These are phyloP conservation scores for Gambelia wislizenii DNA, from an alignment of 2,797 vertebrate genomes.

Conservation along the genomic window DNA sequence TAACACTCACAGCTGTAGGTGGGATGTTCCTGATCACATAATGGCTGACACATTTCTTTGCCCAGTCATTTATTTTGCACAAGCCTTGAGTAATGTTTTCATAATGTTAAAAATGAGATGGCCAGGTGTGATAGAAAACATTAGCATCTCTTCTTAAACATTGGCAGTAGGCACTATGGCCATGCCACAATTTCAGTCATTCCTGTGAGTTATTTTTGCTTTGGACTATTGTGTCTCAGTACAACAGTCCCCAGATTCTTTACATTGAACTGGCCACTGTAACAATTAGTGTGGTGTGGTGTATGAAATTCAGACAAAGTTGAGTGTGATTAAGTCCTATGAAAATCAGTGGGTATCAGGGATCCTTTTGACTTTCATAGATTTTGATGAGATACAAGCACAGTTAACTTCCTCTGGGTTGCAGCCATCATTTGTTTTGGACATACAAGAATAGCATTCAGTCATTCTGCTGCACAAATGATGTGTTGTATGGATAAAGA, in stretches of 20 bases:
- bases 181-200: neutral
- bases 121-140: constrained; percentile 29
- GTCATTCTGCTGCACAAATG: neutral
- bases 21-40: constrained; percentile 53
- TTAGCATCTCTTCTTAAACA: constrained; percentile 43
- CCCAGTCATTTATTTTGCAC: constrained; percentile 46
- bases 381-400: neutral
- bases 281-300: neutral
- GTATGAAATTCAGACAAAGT: neutral
- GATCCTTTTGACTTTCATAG: neutral
- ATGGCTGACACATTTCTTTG: constrained; percentile 63
- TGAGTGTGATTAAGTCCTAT: neutral
- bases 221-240: neutral
- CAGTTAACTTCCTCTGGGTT: neutral
- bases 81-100: constrained; percentile 34
- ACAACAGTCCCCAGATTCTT: neutral
- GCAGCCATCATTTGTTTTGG: neutral
- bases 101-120: constrained; percentile 22
- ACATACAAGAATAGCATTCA: constrained; percentile 11
- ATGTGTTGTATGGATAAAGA: neutral
- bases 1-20: constrained; percentile 43
- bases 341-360: neutral
- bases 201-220: neutral
- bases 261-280: neutral
- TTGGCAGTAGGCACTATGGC: neutral